These are phyloP conservation scores for Epicauta chinensis DNA, from an alignment of 1,140 invertebrate species.

Conservation along the genomic window DNA sequence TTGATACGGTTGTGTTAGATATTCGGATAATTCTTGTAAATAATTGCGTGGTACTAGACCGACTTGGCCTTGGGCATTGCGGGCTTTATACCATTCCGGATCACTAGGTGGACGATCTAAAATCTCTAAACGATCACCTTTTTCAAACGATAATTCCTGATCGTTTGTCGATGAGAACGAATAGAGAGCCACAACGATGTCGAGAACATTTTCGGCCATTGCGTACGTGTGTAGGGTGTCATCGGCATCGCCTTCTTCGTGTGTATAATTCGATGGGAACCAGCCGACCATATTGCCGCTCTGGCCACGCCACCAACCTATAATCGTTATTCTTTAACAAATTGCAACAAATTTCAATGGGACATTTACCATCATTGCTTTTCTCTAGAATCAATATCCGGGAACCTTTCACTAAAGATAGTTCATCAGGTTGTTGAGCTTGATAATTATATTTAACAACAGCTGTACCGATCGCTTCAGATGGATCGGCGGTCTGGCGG, in stretches of 20 bases:
- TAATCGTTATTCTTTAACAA: background rate
- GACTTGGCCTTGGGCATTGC: slow-evolving; percentile 84
- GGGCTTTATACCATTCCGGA: slow-evolving; percentile 96
- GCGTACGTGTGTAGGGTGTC: slow-evolving; percentile 85
- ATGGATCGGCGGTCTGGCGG: slow-evolving; percentile 70
- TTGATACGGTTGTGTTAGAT: slow-evolving; percentile 74
- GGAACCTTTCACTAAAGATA: slow-evolving; percentile 84
- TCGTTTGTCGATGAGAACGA: slow-evolving; percentile 93
- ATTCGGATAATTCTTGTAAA: slow-evolving; percentile 84
- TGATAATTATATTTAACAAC: slow-evolving; percentile 98
- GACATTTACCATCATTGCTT: slow-evolving; percentile 77
- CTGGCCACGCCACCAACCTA: slow-evolving; percentile 95
- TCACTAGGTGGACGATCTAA: slow-evolving; percentile 91
- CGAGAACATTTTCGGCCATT: slow-evolving; percentile 86
- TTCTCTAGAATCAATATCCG: slow-evolving; percentile 95
- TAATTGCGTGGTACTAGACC: slow-evolving; percentile 97
- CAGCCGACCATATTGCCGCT: slow-evolving; percentile 75
- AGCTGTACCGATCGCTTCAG: slow-evolving; percentile 82
- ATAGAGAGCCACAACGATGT: slow-evolving; percentile 92
- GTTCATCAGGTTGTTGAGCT: slow-evolving; percentile 93
- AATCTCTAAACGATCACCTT: slow-evolving; percentile 91
- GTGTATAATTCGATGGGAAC: slow-evolving; percentile 97
- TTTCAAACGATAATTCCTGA: slow-evolving; percentile 95
- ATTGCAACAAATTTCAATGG: background rate
- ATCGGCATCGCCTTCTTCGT: slow-evolving; percentile 77